These are phyloP conservation scores for human (Homo sapiens) DNA, from an alignment of 2,113 vertebrate genomes.

Conservation along the genomic window GRCh38 chr14:23003001-23003500, in stretches of 20 bases:
- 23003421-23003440: constrained; percentile 6
- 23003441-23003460: constrained; percentile 29
- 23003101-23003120: constrained; percentile 27
- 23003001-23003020: constrained; percentile 42
- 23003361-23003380: not conserved
- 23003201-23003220: constrained; percentile 13
- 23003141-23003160: not conserved
- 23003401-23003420: constrained; percentile 33
- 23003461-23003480: not conserved
- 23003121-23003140: constrained; percentile 16
- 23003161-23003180: not conserved
- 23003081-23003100: constrained; percentile 18
- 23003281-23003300: constrained; percentile 25
- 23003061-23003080: not conserved
- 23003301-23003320: constrained; percentile 33
- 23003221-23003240: not conserved
- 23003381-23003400: constrained; percentile 43
- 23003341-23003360: constrained; percentile 5
- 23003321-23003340: not conserved
- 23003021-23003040: constrained; percentile 37
- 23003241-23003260: not conserved
- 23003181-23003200: constrained; percentile 22
- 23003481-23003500: not conserved
- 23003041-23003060: not conserved
- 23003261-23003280: constrained; percentile 23